These are phyloP conservation scores for Camponotus fellah DNA, from an alignment of 2,888 invertebrate genomes.

Conservation along the genomic window DNA sequence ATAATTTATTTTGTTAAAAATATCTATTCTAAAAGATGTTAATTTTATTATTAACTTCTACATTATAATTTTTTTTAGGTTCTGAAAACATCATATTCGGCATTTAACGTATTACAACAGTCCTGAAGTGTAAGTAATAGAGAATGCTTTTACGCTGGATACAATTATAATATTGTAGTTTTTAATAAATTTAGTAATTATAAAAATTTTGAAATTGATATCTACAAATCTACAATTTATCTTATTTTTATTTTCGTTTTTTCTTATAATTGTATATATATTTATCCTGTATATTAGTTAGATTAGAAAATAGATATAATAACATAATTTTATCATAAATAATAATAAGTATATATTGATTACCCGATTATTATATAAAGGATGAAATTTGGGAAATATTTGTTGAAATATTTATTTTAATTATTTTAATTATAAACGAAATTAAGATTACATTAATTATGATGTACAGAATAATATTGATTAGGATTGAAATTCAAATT, in stretches of 20 bases:
- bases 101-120: too few species aligned
- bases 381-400: background rate
- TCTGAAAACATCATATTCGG: too few species aligned
- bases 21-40: too few species aligned
- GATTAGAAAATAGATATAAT: background rate
- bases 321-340: background rate
- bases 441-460: background rate
- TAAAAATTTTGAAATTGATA: background rate
- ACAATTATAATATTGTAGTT: background rate
- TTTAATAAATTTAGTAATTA: background rate
- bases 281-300: background rate
- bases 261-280: background rate
- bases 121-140: background rate
- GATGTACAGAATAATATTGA: background rate
- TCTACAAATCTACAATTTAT: background rate
- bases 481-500: background rate
- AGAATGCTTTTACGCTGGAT: background rate
- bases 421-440: background rate
- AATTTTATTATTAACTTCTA: too few species aligned
- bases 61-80: too few species aligned
- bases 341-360: background rate
- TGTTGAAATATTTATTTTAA: background rate
- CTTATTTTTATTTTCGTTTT: background rate
- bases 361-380: background rate
- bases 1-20: too few species aligned